Conservation (phyloP, 2,113 vertebrate species). For the Arenaria interpres region DNA sequence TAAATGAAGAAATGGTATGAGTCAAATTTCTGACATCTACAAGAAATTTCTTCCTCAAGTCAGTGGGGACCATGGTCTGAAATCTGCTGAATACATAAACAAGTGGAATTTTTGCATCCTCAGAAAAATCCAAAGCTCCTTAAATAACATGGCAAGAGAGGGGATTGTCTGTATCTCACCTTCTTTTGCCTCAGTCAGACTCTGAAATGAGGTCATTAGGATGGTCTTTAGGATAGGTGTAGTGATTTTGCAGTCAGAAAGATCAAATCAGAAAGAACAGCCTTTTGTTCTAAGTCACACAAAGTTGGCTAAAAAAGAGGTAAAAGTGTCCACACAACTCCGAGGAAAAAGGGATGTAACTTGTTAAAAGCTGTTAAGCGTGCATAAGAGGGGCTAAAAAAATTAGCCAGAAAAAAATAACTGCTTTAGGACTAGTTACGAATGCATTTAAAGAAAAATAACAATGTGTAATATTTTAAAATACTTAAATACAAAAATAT, state of each 20-base stretch:
- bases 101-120: neutral
- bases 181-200: neutral
- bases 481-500: neutral
- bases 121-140: neutral
- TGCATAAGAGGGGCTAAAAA: fast-evolving
- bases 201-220: neutral
- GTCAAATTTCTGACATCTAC: neutral
- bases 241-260: neutral
- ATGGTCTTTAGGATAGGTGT: neutral
- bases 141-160: neutral
- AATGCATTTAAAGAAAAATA: neutral
- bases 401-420: neutral
- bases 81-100: neutral
- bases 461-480: neutral
- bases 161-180: neutral
- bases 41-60: neutral
- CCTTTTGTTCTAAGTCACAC: neutral
- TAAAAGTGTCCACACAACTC: neutral
- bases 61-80: fast-evolving
- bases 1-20: neutral
- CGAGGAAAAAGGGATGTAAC: neutral
- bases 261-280: neutral
- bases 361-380: neutral
- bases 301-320: neutral
- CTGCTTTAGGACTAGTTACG: neutral